These are phyloP conservation scores for Drosophila triauraria DNA, from an alignment of 1,140 invertebrate genomes.

Conservation along the genomic window DNA sequence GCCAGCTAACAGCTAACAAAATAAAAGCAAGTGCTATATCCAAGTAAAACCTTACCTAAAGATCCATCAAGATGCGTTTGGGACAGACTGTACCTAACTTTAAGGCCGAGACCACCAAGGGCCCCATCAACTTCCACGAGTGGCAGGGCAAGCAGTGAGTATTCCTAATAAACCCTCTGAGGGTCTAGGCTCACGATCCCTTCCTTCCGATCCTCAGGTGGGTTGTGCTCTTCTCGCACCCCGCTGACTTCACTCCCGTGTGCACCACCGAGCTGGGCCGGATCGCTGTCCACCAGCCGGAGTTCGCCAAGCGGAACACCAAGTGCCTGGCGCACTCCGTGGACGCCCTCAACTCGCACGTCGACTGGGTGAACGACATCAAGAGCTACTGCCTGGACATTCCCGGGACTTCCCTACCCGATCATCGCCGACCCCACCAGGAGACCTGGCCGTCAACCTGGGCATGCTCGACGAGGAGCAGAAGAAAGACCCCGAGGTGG, in stretches of 20 bases:
- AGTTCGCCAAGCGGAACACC: conserved; percentile 92
- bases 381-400: conserved; percentile 90
- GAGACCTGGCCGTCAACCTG: conserved; percentile 90
- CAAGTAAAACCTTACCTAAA: conserved; percentile 5
- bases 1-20: conserved; percentile 11
- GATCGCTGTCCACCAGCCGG: conserved; percentile 90
- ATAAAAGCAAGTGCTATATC: not conserved
- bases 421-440: conserved; percentile 94
- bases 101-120: conserved; percentile 86
- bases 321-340: conserved; percentile 96
- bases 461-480: conserved; percentile 95
- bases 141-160: conserved; percentile 92
- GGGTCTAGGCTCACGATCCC: not conserved
- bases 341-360: conserved; percentile 91
- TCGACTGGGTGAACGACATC: conserved; percentile 93
- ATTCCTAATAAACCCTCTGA: not conserved
- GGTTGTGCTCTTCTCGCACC: conserved; percentile 96
- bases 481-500: conserved; percentile 89
- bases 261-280: conserved; percentile 96
- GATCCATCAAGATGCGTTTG: conserved; percentile 3
- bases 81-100: conserved; percentile 19
- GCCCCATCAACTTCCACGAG: conserved; percentile 91
- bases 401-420: conserved; percentile 92
- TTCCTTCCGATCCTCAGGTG: conserved; percentile 87
- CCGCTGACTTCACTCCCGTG: conserved; percentile 96